Conservation (phyloP, 2,797 vertebrate genomes). For the Clarias laeviceps region DNA sequence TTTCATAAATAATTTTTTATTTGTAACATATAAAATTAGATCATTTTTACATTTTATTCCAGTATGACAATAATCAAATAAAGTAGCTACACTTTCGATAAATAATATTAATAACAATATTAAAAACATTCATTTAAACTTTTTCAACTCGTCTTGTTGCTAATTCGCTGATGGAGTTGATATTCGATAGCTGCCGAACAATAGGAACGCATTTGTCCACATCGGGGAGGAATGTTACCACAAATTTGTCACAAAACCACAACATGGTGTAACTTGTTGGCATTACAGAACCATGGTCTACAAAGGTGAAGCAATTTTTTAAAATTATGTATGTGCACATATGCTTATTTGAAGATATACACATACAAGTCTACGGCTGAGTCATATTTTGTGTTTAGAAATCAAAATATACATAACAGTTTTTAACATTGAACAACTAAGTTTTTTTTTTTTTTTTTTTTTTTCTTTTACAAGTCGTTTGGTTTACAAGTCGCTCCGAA, state of each 20-base stretch:
- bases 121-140: constrained; percentile 87
- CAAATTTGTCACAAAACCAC: constrained; percentile 72
- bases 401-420: constrained; percentile 79
- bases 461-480: constrained; percentile 70
- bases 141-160: constrained; percentile 88
- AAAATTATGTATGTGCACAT: constrained; percentile 71
- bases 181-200: constrained; percentile 92
- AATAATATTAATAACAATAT: constrained; percentile 87
- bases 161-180: constrained; percentile 66
- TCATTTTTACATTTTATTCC: constrained; percentile 99
- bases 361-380: constrained; percentile 77
- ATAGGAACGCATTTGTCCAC: constrained; percentile 85
- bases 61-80: constrained; percentile 92
- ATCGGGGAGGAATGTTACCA: constrained; percentile 83
- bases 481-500: constrained; percentile 89
- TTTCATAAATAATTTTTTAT: constrained; percentile 98
- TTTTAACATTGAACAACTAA: constrained; percentile 71
- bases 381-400: constrained; percentile 71
- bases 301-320: constrained; percentile 67
- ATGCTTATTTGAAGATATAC: constrained; percentile 63
- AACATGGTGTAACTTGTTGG: constrained; percentile 59
- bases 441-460: neutral
- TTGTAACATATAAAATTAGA: constrained; percentile 99
- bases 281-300: constrained; percentile 68
- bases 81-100: constrained; percentile 97